phyloP scores from a whole-genome alignment of 2,888 invertebrate genomes.

The Branchipolynoe longqiensis region DNA sequence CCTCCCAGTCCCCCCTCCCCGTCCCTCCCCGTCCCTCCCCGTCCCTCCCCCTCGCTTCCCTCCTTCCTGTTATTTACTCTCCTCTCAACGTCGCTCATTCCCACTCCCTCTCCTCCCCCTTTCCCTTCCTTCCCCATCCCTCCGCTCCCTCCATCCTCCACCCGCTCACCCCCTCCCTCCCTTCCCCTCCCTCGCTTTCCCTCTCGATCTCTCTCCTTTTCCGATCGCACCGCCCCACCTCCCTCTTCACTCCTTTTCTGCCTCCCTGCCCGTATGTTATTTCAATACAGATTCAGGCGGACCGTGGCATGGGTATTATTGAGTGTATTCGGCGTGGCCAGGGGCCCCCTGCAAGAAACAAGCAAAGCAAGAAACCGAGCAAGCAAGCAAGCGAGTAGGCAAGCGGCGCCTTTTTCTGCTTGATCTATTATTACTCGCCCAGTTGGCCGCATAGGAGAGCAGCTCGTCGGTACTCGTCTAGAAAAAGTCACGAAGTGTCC shows the following conservation, averaged over 20 bases:
- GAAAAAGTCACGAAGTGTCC: background rate
- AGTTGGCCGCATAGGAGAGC: background rate
- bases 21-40: background rate
- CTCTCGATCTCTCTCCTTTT: background rate
- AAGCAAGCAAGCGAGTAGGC: too few relatives aligned
- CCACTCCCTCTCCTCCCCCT: slow-evolving; percentile 3
- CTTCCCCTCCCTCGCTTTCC: background rate
- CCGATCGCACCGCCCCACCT: background rate
- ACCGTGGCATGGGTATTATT: background rate
- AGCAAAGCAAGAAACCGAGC: too few relatives aligned
- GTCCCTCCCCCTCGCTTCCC: background rate
- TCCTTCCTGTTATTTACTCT: background rate
- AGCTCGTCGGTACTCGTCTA: background rate
- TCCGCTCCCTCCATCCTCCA: background rate
- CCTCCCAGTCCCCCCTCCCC: background rate
- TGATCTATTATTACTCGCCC: slow-evolving; percentile 24
- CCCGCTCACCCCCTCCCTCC: background rate
- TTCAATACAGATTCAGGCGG: too few relatives aligned
- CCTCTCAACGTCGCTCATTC: background rate
- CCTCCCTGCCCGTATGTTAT: background rate
- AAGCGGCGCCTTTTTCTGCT: background rate
- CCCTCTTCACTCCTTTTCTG: too few relatives aligned
- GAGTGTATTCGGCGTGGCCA: background rate
- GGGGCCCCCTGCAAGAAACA: too few relatives aligned
- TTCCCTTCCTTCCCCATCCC: background rate